Evolutionary conservation across 2,113 vertebrate species (phyloP).

Genomic region (Hemiscyllium ocellatum): DNA sequence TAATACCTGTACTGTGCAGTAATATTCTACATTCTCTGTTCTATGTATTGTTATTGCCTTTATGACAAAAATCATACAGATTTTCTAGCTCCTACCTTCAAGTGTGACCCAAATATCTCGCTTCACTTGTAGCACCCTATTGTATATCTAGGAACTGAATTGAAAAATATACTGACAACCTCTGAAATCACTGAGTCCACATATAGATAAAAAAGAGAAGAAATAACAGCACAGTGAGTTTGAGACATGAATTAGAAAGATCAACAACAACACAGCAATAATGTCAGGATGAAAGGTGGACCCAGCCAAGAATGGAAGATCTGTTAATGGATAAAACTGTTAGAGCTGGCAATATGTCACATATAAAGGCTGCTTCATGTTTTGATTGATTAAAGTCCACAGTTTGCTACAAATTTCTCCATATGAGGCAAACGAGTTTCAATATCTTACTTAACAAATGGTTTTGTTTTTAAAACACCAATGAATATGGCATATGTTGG

Average conservation of each 20-base stretch:
- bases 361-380: background rate
- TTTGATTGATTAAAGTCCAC: background rate
- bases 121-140: background rate
- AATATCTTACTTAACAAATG: background rate
- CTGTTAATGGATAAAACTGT: background rate
- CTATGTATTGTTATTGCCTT: background rate
- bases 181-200: background rate
- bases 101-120: background rate
- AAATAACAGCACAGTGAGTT: background rate
- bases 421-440: background rate
- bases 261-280: background rate
- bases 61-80: background rate
- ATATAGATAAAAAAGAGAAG: background rate
- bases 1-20: no score
- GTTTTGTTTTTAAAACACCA: background rate
- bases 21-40: no score
- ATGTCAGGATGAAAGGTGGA: background rate
- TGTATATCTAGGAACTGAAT: background rate
- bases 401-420: background rate
- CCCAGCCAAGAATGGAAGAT: background rate
- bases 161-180: background rate
- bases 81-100: background rate
- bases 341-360: background rate
- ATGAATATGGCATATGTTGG: background rate
- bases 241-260: background rate